phyloP scores from a whole-genome alignment of 2,888 invertebrate species.

The Drosophila suboccidentalis region DNA sequence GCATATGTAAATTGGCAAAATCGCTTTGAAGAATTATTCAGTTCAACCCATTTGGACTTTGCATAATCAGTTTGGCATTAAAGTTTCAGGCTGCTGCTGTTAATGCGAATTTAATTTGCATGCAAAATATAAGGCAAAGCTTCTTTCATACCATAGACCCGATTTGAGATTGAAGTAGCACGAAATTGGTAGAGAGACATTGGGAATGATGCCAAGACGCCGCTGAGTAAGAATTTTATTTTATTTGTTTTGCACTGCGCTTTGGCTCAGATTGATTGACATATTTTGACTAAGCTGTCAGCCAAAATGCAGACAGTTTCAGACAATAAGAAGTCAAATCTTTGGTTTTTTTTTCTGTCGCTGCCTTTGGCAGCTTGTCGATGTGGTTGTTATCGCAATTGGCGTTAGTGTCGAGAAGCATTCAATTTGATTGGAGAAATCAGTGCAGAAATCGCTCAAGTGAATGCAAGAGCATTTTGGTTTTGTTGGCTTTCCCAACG shows the following conservation, averaged over 20 bases:
- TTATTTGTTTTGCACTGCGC: constrained; percentile 54
- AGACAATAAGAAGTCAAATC: constrained; percentile 55
- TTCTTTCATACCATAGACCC: constrained; percentile 34
- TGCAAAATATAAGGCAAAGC: constrained; percentile 60
- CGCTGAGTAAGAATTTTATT: constrained; percentile 35
- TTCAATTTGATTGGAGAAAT: constrained; percentile 56
- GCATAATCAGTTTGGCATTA: constrained; percentile 62
- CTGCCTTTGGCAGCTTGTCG: constrained; percentile 44
- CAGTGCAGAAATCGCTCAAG: constrained; percentile 44
- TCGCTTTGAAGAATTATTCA: constrained; percentile 47
- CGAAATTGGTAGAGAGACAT: neutral
- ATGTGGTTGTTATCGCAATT: constrained; percentile 31
- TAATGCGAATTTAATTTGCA: constrained; percentile 76
- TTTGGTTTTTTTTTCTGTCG: constrained; percentile 29
- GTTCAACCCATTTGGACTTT: constrained; percentile 64
- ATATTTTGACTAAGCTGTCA: constrained; percentile 77
- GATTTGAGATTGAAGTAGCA: constrained; percentile 5
- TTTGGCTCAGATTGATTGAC: constrained; percentile 67
- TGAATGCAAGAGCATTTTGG: constrained; percentile 42
- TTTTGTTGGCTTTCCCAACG: neutral
- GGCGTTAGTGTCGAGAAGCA: constrained; percentile 43
- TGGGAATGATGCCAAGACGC: constrained; percentile 25
- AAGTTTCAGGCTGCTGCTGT: constrained; percentile 53
- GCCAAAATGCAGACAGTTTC: constrained; percentile 57
- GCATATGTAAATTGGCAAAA: constrained; percentile 63